Evolutionary conservation across 2,888 invertebrate species (phyloP).

Genomic region (Conchocele bisecta): DNA sequence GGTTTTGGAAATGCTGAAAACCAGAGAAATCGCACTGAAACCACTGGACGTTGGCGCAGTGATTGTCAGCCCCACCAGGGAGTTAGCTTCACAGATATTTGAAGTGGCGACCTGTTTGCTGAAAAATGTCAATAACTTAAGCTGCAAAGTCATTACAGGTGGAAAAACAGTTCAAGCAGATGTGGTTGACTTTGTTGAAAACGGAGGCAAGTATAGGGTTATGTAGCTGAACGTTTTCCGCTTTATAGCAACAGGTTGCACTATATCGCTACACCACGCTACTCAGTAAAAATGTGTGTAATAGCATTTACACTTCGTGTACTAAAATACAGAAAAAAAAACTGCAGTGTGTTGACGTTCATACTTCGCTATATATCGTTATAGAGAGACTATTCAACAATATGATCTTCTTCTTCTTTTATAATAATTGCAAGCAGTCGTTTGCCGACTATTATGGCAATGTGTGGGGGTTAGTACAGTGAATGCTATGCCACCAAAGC

Average conservation of each 20-base stretch:
- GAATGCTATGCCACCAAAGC: too few species aligned
- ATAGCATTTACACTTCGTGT: too few species aligned
- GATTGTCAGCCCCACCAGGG: slow-evolving; percentile 97
- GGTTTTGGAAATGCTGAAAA: slow-evolving; percentile 90
- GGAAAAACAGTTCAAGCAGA: slow-evolving; percentile 91
- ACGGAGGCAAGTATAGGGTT: slow-evolving; percentile 81
- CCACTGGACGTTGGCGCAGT: slow-evolving; percentile 89
- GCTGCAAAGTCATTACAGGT: slow-evolving; percentile 86
- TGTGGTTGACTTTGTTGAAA: slow-evolving; percentile 88
- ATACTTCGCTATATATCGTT: too few species aligned
- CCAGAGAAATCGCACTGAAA: slow-evolving; percentile 76
- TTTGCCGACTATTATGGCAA: too few species aligned
- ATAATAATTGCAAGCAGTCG: too few species aligned
- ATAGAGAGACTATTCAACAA: not conserved
- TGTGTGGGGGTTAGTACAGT: too few species aligned
- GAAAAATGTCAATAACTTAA: slow-evolving; percentile 74
- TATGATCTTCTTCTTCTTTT: not conserved
- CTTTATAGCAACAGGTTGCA: too few species aligned
- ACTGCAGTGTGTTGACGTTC: too few species aligned
- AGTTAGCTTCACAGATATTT: slow-evolving; percentile 95
- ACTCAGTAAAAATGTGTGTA: too few species aligned
- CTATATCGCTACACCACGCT: too few species aligned
- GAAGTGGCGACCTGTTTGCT: slow-evolving; percentile 83
- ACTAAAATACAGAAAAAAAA: too few species aligned
- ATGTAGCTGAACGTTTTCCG: not conserved